A percentile compares a stretch with the other conserved stretches of the same genome.
Conservation (phyloP, 2,797 vertebrate genomes). For the Dryobates pubescens region DNA sequence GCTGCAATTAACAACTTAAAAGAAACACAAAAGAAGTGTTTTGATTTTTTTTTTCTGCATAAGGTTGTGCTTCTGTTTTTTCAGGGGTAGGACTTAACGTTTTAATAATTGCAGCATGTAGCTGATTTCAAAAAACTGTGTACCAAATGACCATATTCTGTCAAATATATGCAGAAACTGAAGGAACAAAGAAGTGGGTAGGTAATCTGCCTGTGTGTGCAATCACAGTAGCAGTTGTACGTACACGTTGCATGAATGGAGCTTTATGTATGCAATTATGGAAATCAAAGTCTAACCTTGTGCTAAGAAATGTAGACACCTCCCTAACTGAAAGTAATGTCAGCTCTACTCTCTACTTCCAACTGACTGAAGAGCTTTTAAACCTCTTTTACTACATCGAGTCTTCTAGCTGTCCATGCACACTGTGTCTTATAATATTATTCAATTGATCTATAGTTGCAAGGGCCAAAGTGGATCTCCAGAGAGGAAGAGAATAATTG, state of each 20-base stretch:
- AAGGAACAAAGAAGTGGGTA: slow-evolving; percentile 10
- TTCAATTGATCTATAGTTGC: slow-evolving; percentile 45
- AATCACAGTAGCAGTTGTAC: slow-evolving; percentile 29
- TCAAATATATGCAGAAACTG: slow-evolving; percentile 7
- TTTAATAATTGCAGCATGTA: not conserved
- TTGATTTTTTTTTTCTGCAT: not conserved
- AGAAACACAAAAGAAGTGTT: not conserved
- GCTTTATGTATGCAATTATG: slow-evolving; percentile 45
- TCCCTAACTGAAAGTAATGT: slow-evolving; percentile 16
- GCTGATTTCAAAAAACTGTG: slow-evolving; percentile 19
- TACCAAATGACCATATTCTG: not conserved
- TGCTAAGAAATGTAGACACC: not conserved
- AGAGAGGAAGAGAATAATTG: slow-evolving; percentile 45
- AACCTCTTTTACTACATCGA: slow-evolving; percentile 26
- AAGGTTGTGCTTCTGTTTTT: not conserved
- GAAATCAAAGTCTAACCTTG: slow-evolving; percentile 43
- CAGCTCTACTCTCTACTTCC: slow-evolving; percentile 14
- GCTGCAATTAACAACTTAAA: not conserved
- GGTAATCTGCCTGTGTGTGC: not conserved
- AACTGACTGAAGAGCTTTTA: slow-evolving; percentile 50
- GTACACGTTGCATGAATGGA: not conserved
- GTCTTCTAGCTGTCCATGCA: slow-evolving; percentile 50
- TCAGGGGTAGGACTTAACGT: not conserved
- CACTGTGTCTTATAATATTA: slow-evolving; percentile 33
- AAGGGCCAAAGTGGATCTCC: slow-evolving; percentile 49